Evolutionary conservation across 2,113 vertebrate species (phyloP).

Genomic region (Pachycephala philippinensis): DNA sequence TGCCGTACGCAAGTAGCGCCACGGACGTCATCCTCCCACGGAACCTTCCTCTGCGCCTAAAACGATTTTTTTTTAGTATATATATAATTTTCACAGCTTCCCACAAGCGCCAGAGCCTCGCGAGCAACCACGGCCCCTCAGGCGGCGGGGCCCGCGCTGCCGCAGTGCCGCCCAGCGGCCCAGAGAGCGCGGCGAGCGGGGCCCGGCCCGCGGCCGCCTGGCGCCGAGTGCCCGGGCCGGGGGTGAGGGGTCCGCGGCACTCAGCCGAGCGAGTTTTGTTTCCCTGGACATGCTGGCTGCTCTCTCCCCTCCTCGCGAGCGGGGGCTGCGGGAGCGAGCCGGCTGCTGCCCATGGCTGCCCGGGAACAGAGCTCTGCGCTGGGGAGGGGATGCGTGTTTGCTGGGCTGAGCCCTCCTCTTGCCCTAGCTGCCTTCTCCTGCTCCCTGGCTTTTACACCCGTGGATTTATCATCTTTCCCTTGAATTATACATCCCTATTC

Average conservation of each 20-base stretch:
- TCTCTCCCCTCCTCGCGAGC: rapidly evolving
- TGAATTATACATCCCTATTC: not conserved
- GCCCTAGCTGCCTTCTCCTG: not conserved
- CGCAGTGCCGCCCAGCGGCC: not conserved
- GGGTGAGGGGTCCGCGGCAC: rapidly evolving
- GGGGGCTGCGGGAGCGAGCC: not conserved
- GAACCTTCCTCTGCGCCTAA: not conserved
- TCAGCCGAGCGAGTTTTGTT: rapidly evolving
- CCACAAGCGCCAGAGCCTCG: rapidly evolving
- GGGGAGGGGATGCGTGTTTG: rapidly evolving
- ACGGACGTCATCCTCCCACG: not conserved
- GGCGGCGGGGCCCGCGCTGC: not conserved
- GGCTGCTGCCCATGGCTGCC: not conserved
- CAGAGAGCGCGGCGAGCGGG: not conserved
- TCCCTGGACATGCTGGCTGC: not conserved
- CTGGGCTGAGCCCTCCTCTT: not conserved
- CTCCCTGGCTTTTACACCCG: not conserved
- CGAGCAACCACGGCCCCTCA: rapidly evolving
- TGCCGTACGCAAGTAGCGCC: not conserved
- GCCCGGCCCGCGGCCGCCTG: no score
- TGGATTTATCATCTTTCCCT: not conserved
- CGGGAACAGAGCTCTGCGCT: rapidly evolving
- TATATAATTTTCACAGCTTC: not conserved
- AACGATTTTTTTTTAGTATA: not conserved
- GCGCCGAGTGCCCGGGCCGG: no score